Conservation (phyloP, 37 sponge, comb jelly and placozoan genomes). For the Halisarca cf. caerulea region DNA sequence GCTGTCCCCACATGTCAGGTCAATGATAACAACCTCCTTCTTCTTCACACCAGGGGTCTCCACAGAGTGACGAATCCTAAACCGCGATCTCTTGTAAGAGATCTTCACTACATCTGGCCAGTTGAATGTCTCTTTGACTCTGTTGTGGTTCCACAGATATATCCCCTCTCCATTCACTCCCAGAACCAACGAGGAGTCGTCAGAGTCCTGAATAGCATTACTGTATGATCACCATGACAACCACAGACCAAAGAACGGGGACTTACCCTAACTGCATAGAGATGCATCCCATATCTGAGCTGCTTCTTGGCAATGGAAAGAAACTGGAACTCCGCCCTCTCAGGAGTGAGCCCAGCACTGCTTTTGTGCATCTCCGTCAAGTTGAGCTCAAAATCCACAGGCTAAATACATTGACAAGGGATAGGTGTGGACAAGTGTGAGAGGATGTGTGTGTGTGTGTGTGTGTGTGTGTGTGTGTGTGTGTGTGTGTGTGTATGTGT, state of each 20-base stretch:
- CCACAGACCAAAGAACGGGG: too few species aligned
- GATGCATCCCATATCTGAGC: conserved; percentile 69
- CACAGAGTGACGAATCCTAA: conserved; percentile 48
- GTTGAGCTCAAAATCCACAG: conserved; percentile 56
- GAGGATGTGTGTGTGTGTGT: too few species aligned
- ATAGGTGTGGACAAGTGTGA: too few species aligned
- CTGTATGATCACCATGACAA: background rate
- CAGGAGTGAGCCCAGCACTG: conserved; percentile 63
- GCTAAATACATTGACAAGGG: too few species aligned
- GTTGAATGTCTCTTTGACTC: background rate
- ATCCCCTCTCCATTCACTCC: conserved; percentile 21
- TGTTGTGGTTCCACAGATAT: conserved; percentile 22
- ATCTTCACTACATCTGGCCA: conserved; percentile 75
- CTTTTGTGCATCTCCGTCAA: conserved; percentile 49
- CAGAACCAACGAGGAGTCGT: background rate
- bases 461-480: too few species aligned
- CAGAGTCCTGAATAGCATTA: background rate
- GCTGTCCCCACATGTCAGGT: conserved; percentile 36
- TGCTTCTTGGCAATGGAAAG: conserved; percentile 62
- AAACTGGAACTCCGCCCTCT: conserved; percentile 71
- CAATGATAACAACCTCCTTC: background rate
- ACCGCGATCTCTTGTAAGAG: conserved; percentile 68
- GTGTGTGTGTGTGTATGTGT: too few species aligned
- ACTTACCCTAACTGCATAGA: conserved; percentile 53
- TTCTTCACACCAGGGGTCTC: background rate